These are phyloP conservation scores for Bactericera cockerelli DNA, from an alignment of 1,140 invertebrate species.

Conservation along the genomic window DNA sequence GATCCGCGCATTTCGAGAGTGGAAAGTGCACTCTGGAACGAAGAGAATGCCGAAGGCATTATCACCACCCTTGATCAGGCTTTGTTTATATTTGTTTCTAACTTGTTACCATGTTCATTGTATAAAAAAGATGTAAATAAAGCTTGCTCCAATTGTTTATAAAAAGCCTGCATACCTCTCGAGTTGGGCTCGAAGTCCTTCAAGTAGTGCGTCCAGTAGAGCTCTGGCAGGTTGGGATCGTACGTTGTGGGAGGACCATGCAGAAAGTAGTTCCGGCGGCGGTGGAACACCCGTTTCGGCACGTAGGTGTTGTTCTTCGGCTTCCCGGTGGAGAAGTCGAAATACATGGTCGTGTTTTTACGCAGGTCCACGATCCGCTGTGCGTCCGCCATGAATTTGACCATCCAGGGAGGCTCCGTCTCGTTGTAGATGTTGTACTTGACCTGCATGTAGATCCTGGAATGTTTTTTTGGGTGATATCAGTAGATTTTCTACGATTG, in stretches of 20 bases:
- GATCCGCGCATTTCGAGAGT: too few relatives aligned
- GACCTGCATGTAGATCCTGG: not conserved
- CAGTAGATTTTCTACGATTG: too few relatives aligned
- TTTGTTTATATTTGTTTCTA: too few relatives aligned
- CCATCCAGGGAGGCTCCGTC: not conserved
- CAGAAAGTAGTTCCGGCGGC: not conserved
- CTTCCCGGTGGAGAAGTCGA: not conserved
- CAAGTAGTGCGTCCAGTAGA: not conserved
- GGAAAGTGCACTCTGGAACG: too few relatives aligned
- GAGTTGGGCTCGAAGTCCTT: not conserved
- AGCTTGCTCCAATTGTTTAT: too few relatives aligned
- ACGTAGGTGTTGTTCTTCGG: not conserved
- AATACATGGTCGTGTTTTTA: not conserved
- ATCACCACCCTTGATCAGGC: too few relatives aligned
- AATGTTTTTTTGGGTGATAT: too few relatives aligned
- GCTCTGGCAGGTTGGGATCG: not conserved
- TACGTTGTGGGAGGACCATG: not conserved
- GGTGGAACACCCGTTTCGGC: not conserved
- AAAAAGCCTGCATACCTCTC: not conserved
- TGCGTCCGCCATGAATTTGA: constrained; percentile 4
- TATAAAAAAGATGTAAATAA: too few relatives aligned
- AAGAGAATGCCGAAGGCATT: too few relatives aligned
- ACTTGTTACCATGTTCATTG: too few relatives aligned
- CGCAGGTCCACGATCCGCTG: not conserved
- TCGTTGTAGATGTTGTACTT: constrained; percentile 1